Percentiles rank a stretch among this genome's conserved stretches.
Evolutionary conservation across 2,888 invertebrate species (phyloP).

Genomic region (Bellardia bayeri): DNA sequence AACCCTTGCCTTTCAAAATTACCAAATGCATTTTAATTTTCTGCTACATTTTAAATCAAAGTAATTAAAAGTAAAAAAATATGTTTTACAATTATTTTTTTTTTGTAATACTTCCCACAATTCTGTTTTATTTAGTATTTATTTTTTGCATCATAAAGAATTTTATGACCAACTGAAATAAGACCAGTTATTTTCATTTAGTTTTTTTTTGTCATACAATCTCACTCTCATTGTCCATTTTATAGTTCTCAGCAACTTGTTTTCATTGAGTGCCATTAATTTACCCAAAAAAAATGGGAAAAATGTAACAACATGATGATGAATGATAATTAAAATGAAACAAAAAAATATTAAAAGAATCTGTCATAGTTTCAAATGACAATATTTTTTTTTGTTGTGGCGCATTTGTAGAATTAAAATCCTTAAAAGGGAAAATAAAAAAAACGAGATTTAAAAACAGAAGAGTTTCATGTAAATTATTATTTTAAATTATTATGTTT

Average conservation of each 20-base stretch:
- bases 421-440: constrained; percentile 14
- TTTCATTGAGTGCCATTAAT: constrained; percentile 39
- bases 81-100: not conserved
- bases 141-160: constrained; percentile 41
- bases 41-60: not conserved
- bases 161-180: constrained; percentile 36
- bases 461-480: not conserved
- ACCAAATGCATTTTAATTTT: not conserved
- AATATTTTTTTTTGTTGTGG: not conserved
- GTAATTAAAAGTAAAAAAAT: constrained; percentile 41
- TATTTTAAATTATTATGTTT: constrained; percentile 10
- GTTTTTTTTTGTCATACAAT: constrained; percentile 1
- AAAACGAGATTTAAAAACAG: constrained; percentile 6
- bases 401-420: constrained; percentile 15
- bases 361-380: constrained; percentile 46
- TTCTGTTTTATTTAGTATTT: not conserved
- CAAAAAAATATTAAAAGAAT: constrained; percentile 20
- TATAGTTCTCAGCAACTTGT: constrained; percentile 38
- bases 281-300: not conserved
- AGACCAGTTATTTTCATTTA: constrained; percentile 23
- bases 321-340: constrained; percentile 57
- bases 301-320: constrained; percentile 43
- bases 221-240: constrained; percentile 17
- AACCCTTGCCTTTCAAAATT: too few species aligned
- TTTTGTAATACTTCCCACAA: not conserved